These are phyloP conservation scores for Takifugu rubripes DNA, from an alignment of 2,797 vertebrate genomes.

Conservation along the genomic window DNA sequence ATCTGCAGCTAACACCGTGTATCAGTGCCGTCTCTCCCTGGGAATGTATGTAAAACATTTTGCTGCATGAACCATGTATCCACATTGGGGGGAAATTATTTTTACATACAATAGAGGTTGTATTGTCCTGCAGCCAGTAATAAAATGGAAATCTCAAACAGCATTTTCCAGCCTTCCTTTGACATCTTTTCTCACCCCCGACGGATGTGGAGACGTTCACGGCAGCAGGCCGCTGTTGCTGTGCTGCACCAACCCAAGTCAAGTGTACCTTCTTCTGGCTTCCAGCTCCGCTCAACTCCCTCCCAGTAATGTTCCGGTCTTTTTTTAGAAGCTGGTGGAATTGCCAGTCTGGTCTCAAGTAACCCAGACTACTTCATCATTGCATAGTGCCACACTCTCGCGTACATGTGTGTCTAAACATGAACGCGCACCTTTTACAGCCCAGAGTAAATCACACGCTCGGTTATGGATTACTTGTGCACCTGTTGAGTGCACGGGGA, in stretches of 20 bases:
- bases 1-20: conserved; percentile 59
- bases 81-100: conserved; percentile 33
- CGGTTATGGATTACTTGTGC: conserved; percentile 17
- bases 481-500: background rate
- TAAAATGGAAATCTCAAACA: conserved; percentile 39
- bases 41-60: conserved; percentile 38
- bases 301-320: conserved; percentile 59
- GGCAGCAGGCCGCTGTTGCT: background rate
- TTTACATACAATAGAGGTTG: conserved; percentile 38
- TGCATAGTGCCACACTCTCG: conserved; percentile 11
- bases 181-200: background rate
- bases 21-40: conserved; percentile 46
- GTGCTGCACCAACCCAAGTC: conserved; percentile 8
- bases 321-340: conserved; percentile 63
- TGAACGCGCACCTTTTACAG: conserved; percentile 7
- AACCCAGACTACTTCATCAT: conserved; percentile 47
- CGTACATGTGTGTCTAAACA: conserved; percentile 15
- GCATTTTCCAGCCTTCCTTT: conserved; percentile 9
- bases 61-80: conserved; percentile 18
- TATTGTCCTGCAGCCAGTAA: conserved; percentile 35
- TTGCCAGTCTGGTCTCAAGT: conserved; percentile 54
- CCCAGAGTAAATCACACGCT: conserved; percentile 1
- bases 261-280: conserved; percentile 41
- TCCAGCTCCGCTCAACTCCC: conserved; percentile 25
- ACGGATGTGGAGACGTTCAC: background rate